Conservation (phyloP, 2,113 vertebrate genomes). For the Ondatra zibethicus region DNA sequence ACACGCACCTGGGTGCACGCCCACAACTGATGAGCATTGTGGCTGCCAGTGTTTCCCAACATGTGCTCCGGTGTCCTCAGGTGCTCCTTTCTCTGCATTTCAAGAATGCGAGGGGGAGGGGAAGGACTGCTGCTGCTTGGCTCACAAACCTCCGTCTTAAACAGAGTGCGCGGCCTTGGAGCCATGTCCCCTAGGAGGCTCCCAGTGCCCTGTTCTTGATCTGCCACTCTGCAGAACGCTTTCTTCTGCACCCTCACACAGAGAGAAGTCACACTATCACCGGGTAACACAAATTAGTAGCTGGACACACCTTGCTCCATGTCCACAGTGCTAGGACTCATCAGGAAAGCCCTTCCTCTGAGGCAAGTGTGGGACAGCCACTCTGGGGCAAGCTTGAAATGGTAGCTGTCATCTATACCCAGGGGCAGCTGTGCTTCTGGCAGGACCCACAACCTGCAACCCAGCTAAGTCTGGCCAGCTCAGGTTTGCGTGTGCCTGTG, state of each 20-base stretch:
- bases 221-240: accelerated
- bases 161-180: background rate
- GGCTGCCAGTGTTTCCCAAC: constrained; percentile 67
- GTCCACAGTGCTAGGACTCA: background rate
- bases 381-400: background rate
- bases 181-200: accelerated
- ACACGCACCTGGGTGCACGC: constrained; percentile 66
- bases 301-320: accelerated
- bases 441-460: background rate
- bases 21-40: constrained; percentile 79
- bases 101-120: constrained; percentile 69
- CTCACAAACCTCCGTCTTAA: background rate
- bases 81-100: constrained; percentile 75
- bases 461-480: background rate
- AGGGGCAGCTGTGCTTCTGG: accelerated
- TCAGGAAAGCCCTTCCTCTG: background rate
- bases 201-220: background rate
- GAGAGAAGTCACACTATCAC: background rate
- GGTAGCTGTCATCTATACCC: too few species aligned
- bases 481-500: background rate
- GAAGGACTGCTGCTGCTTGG: background rate
- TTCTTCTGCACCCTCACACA: background rate
- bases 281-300: background rate
- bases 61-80: constrained; percentile 67
- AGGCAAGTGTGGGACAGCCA: background rate